phyloP scores from a whole-genome alignment of 2,113 vertebrate species.

The Pteruthius melanotis region DNA sequence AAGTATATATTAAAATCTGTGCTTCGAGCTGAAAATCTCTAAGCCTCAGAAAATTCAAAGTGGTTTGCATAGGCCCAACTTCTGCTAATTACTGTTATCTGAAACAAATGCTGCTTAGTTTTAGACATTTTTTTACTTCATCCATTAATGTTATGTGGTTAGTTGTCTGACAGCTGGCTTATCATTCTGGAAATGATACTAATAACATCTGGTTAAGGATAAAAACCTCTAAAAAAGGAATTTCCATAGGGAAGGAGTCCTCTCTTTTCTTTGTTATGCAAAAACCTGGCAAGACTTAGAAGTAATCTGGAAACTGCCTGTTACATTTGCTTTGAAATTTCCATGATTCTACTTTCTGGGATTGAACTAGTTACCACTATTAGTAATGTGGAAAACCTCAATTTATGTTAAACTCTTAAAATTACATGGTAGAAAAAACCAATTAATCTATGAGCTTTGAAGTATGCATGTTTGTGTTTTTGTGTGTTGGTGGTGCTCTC shows the following conservation, averaged over 20 bases:
- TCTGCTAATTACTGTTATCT: background rate
- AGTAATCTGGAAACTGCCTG: background rate
- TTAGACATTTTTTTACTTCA: background rate
- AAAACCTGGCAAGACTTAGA: background rate
- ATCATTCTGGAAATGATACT: conserved; percentile 1
- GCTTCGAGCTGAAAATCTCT: background rate
- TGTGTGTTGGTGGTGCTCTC: background rate
- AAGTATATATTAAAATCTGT: background rate
- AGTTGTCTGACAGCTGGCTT: background rate
- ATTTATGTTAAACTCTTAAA: conserved; percentile 24
- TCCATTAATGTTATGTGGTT: background rate
- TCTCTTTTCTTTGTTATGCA: background rate
- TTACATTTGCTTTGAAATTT: conserved; percentile 11
- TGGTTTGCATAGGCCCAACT: background rate
- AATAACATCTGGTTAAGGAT: conserved; percentile 1
- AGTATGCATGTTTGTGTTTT: background rate
- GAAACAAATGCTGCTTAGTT: background rate
- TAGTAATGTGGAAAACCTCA: conserved; percentile 13
- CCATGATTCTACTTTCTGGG: background rate
- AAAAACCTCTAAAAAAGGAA: background rate
- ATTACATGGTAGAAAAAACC: conserved; percentile 22
- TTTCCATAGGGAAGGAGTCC: background rate
- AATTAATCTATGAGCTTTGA: conserved; percentile 6
- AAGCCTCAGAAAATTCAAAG: background rate
- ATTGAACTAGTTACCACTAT: background rate